phyloP scores from a whole-genome alignment of 2,888 invertebrate species.

The Cynaeus angustus region DNA sequence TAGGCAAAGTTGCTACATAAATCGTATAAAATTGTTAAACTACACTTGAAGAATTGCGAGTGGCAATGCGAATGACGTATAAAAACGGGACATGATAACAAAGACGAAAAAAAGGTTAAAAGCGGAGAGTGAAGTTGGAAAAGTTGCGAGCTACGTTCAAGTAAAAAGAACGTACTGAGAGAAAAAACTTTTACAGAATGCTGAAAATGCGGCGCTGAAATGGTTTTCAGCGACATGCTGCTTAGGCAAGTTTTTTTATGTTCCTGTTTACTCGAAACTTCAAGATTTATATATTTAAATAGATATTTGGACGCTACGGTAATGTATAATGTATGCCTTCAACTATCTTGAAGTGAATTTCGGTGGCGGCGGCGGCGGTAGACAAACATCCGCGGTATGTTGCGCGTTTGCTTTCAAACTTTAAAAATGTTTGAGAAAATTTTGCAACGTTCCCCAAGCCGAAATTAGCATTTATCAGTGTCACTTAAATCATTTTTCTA shows the following conservation, averaged over 20 bases:
- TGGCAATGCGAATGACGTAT: conserved; percentile 60
- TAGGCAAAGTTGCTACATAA: conserved; percentile 49
- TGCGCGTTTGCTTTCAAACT: too few species aligned
- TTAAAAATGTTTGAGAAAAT: too few species aligned
- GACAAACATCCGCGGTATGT: too few species aligned
- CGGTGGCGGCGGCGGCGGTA: neutral
- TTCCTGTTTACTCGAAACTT: conserved; percentile 63
- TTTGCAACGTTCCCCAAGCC: too few species aligned
- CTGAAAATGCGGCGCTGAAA: conserved; percentile 50
- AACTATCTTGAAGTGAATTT: conserved; percentile 6
- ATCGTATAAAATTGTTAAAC: conserved; percentile 52
- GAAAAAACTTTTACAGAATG: conserved; percentile 56
- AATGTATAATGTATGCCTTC: conserved; percentile 26
- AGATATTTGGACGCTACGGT: conserved; percentile 36
- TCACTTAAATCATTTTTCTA: too few species aligned
- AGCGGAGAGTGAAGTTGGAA: conserved; percentile 52
- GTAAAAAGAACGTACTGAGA: conserved; percentile 52
- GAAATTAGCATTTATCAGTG: too few species aligned
- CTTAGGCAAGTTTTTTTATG: conserved; percentile 60
- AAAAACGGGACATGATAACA: conserved; percentile 56
- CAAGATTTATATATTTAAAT: conserved; percentile 54
- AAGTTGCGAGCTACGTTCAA: conserved; percentile 49
- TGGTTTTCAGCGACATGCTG: conserved; percentile 56
- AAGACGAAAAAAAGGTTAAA: conserved; percentile 53
- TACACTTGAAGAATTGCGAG: conserved; percentile 55